Evolutionary conservation across 1,140 invertebrate species (phyloP).

Genomic region (Drosophila kanapiae): DNA sequence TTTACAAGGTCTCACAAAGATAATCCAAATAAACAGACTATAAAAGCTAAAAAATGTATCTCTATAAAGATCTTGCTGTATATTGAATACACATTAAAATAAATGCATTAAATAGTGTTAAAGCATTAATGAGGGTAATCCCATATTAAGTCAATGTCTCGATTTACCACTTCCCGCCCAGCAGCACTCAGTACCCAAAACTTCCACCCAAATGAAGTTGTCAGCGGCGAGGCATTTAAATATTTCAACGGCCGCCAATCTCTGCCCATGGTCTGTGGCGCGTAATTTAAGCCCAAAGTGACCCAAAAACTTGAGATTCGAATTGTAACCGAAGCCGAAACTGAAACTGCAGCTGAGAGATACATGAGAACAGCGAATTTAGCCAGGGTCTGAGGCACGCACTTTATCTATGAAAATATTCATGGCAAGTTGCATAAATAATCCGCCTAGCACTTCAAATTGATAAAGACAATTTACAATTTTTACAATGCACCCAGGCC

Average conservation of each 20-base stretch:
- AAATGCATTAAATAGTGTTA: background rate
- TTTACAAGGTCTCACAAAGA: background rate
- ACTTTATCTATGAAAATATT: constrained; percentile 79
- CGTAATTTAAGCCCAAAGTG: constrained; percentile 81
- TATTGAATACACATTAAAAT: background rate
- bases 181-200: constrained; percentile 1
- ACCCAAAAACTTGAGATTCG: constrained; percentile 66
- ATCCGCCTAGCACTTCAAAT: constrained; percentile 79
- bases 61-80: background rate
- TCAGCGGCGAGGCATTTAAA: constrained; percentile 68
- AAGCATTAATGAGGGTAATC: constrained; percentile 9
- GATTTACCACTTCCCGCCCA: constrained; percentile 38
- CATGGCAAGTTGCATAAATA: constrained; percentile 79
- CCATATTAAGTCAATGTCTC: constrained; percentile 9
- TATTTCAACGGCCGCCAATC: constrained; percentile 66
- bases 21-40: background rate
- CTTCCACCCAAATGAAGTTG: constrained; percentile 68
- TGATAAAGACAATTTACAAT: constrained; percentile 83
- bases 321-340: constrained; percentile 3
- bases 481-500: constrained; percentile 60
- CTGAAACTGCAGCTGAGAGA: constrained; percentile 16
- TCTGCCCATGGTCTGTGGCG: constrained; percentile 62
- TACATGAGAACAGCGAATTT: constrained; percentile 48
- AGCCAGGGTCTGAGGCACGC: constrained; percentile 50
- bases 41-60: background rate